phyloP scores from a whole-genome alignment of 2,797 vertebrate species.

The Anisognathus igniventris region DNA sequence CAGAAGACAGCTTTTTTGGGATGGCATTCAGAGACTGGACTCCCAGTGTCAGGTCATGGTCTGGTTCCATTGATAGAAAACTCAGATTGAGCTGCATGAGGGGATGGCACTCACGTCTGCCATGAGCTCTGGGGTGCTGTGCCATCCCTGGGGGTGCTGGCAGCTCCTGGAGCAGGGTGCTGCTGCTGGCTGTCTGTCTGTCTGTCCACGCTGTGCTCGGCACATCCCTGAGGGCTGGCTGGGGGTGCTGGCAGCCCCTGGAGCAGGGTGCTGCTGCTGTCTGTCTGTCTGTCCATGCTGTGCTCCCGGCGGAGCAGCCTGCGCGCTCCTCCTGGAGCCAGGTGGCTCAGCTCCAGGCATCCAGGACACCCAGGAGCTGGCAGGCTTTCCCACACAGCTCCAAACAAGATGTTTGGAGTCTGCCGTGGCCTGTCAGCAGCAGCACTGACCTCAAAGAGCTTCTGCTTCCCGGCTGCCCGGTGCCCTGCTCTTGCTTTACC shows the following conservation, averaged over 20 bases:
- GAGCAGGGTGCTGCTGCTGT: not conserved
- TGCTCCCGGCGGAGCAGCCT: rapidly evolving
- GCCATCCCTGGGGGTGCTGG: not conserved
- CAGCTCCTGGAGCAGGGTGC: not conserved
- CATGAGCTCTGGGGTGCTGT: not conserved
- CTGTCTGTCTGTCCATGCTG: not conserved
- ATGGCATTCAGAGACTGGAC: rapidly evolving
- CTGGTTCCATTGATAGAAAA: rapidly evolving
- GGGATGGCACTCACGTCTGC: not conserved
- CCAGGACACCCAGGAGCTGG: not conserved
- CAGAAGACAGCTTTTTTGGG: rapidly evolving
- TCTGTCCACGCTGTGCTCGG: rapidly evolving
- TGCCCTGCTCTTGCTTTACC: not conserved
- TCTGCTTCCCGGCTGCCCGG: rapidly evolving
- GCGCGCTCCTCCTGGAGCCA: rapidly evolving
- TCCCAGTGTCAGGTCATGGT: no score
- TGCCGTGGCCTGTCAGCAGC: not conserved
- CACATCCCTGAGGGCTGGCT: no score
- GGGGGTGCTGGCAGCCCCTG: not conserved
- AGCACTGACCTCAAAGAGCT: not conserved
- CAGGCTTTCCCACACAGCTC: not conserved
- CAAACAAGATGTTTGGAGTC: not conserved
- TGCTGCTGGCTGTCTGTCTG: not conserved
- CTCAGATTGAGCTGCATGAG: rapidly evolving
- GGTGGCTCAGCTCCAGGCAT: not conserved